These are phyloP conservation scores for Phenganax stokvisi DNA, from an alignment of 92 coral and sea anemone species.

Conservation along the genomic window DNA sequence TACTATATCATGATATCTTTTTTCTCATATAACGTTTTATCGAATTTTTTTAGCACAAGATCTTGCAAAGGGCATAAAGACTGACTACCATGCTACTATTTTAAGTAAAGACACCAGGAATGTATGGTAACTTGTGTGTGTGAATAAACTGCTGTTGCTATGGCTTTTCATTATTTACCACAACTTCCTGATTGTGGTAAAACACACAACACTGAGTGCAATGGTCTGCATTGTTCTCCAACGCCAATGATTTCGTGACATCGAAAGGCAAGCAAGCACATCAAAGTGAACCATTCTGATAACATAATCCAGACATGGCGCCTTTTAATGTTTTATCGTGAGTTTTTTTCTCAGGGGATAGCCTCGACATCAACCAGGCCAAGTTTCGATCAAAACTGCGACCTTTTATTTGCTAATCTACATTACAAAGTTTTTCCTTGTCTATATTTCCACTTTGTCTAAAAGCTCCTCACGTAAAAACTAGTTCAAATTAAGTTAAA, in stretches of 20 bases:
- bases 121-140: not conserved
- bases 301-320: not conserved
- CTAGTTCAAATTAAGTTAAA: too few species aligned
- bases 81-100: not conserved
- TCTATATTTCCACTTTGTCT: too few species aligned
- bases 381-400: too few species aligned
- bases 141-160: conserved; percentile 3
- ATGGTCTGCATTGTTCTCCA: not conserved
- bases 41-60: not conserved
- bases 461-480: too few species aligned
- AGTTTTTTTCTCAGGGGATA: too few species aligned
- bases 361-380: too few species aligned
- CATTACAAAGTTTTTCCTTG: too few species aligned
- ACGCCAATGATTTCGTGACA: not conserved
- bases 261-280: not conserved
- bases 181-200: conserved; percentile 13
- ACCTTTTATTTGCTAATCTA: too few species aligned
- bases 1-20: not conserved
- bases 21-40: not conserved
- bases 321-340: too few species aligned
- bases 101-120: not conserved
- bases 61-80: not conserved
- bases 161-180: conserved; percentile 1
- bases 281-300: conserved; percentile 4
- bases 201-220: not conserved